These are phyloP conservation scores for Lagopus muta DNA, from an alignment of 2,113 vertebrate genomes.

Conservation along the genomic window DNA sequence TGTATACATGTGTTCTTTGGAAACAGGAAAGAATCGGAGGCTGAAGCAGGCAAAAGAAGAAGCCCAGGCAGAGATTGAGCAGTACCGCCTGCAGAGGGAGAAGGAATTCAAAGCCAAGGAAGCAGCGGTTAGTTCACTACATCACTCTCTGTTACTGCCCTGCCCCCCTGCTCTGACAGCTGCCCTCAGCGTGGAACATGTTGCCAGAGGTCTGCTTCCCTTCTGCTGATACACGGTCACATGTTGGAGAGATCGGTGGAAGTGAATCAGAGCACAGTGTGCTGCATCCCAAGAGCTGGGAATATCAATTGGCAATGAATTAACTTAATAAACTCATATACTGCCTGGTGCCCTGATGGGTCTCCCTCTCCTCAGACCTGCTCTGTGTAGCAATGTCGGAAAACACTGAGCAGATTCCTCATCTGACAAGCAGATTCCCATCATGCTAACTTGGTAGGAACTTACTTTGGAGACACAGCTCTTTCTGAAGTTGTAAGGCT, in stretches of 20 bases:
- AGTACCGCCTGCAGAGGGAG: slow-evolving; percentile 95
- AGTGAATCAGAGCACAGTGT: background rate
- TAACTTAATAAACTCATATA: background rate
- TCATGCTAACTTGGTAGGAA: accelerated
- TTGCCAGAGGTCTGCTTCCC: background rate
- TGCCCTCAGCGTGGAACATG: accelerated
- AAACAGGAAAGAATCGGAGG: slow-evolving; percentile 92
- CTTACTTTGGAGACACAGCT: accelerated
- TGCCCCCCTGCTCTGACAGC: background rate
- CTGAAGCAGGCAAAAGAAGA: slow-evolving; percentile 99
- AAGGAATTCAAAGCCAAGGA: slow-evolving; percentile 99
- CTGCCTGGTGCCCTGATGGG: background rate
- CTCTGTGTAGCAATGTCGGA: background rate
- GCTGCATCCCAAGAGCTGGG: background rate
- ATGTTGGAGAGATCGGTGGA: background rate
- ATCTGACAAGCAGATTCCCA: accelerated
- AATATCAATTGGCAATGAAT: background rate
- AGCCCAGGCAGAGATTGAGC: slow-evolving; percentile 97
- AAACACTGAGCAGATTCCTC: background rate
- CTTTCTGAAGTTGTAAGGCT: background rate
- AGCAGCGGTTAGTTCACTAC: slow-evolving; percentile 83
- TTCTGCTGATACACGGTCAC: background rate
- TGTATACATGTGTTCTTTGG: background rate
- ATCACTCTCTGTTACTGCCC: background rate
- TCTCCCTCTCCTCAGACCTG: background rate